Evolutionary conservation across 2,888 invertebrate genomes (phyloP).

Genomic region (Hedya salicella): DNA sequence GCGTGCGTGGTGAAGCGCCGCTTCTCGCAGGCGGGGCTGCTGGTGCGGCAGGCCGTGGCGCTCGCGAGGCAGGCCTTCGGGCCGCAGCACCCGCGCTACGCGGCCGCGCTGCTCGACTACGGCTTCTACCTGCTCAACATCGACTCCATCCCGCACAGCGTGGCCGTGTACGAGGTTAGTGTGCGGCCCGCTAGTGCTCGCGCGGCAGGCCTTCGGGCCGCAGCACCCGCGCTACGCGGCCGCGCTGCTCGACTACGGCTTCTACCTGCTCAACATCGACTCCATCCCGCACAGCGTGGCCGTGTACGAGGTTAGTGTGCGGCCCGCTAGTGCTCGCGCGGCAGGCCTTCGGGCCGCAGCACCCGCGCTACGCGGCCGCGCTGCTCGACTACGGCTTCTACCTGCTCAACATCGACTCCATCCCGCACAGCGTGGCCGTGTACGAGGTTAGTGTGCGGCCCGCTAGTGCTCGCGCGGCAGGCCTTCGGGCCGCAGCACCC

Average conservation of each 20-base stretch:
- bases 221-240: slow-evolving; percentile 94
- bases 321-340: slow-evolving; percentile 88
- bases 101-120: slow-evolving; percentile 94
- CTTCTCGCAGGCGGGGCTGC: slow-evolving; percentile 91
- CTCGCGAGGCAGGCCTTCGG: slow-evolving; percentile 87
- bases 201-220: slow-evolving; percentile 86
- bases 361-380: slow-evolving; percentile 93
- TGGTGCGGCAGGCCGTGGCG: slow-evolving; percentile 93
- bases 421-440: slow-evolving; percentile 92
- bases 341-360: slow-evolving; percentile 86
- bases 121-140: slow-evolving; percentile 96
- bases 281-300: slow-evolving; percentile 93
- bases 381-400: slow-evolving; percentile 96
- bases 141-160: slow-evolving; percentile 93
- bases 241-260: slow-evolving; percentile 94
- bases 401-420: slow-evolving; percentile 94
- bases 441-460: slow-evolving; percentile 87
- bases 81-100: slow-evolving; percentile 90
- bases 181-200: slow-evolving; percentile 85
- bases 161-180: slow-evolving; percentile 91
- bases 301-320: slow-evolving; percentile 88
- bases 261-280: slow-evolving; percentile 95
- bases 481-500: slow-evolving; percentile 89
- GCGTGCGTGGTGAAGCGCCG: slow-evolving; percentile 95
- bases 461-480: slow-evolving; percentile 87